Conservation (phyloP, 2,113 vertebrate genomes). For the Ceratotherium simum region DNA sequence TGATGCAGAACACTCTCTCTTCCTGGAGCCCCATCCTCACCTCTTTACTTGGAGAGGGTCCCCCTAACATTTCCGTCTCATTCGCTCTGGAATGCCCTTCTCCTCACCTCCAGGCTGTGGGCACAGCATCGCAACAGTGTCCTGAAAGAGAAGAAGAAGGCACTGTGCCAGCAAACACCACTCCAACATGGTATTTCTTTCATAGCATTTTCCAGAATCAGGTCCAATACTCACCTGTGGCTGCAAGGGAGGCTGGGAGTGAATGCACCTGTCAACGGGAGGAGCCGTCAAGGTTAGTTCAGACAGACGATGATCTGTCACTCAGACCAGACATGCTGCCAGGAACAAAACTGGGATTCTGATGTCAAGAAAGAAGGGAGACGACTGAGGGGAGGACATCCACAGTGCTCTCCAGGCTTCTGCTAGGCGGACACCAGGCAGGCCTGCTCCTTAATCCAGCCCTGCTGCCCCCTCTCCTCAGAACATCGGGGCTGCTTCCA, state of each 20-base stretch:
- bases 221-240: neutral
- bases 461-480: neutral
- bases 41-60: neutral
- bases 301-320: neutral
- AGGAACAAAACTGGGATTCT: neutral
- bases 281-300: neutral
- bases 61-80: neutral
- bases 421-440: neutral
- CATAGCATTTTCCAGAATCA: neutral
- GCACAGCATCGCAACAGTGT: neutral
- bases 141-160: neutral
- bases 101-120: neutral
- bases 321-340: neutral
- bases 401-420: neutral
- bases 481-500: neutral
- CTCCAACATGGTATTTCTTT: neutral
- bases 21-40: neutral
- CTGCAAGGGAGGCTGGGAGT: slow-evolving; percentile 7
- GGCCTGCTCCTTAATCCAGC: neutral
- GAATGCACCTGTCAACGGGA: neutral
- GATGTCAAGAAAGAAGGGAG: neutral
- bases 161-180: neutral
- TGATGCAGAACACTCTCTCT: neutral
- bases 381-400: neutral
- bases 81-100: neutral